Evolutionary conservation across 2,797 vertebrate species (phyloP), one percentile per base, ranked within the genome.

Genomic region (Cottoperca gobio): DNA sequence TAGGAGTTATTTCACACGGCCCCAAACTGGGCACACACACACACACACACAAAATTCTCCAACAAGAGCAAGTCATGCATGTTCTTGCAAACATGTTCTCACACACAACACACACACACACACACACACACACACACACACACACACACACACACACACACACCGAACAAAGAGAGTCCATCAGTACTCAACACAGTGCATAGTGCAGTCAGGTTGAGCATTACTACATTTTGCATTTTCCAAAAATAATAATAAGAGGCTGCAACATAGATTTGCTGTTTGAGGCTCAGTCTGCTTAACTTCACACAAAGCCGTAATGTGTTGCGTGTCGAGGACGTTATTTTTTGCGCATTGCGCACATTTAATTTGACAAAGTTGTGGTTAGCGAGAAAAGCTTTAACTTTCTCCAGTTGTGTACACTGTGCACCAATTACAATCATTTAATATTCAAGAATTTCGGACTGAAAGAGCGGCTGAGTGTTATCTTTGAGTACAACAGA

Each of bases 1-100:
- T 92, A 93, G 62, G 84, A 87, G 96, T 99, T 98, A 99, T 94
- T 97, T 94, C 89, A 93, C 86, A 93, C 77, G 76, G 80, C 78
- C 88, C 92, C 91, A 92, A 92, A 89, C 87, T 85, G 79, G 86
- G 83, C 84, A 83, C 74, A 81, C 83, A 86, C 83, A 86, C 82
- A 82, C 70, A 71, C 60, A 31, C 55, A n/a, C n/a, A 80, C 55
- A 62, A 21, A 73, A 84, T 60, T 67, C 52, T 78, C 79, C 62
- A 90, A 86, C 73, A 73, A 87, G 74, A 86, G 81, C 74, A 91
- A 83, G 77, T 89, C 94, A 94, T 95, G 93, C 95, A 93, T 76
- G 83, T 84, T 83, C 76, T 83, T 87, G 76, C 80, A 92, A 76
- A 90, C 69, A 43, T n/a, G 3, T 61, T 46, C 23, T 35, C 5